Base-by-base conservation (phyloP, 1,140 invertebrate species). In the Bombus sylvicola region DNA sequence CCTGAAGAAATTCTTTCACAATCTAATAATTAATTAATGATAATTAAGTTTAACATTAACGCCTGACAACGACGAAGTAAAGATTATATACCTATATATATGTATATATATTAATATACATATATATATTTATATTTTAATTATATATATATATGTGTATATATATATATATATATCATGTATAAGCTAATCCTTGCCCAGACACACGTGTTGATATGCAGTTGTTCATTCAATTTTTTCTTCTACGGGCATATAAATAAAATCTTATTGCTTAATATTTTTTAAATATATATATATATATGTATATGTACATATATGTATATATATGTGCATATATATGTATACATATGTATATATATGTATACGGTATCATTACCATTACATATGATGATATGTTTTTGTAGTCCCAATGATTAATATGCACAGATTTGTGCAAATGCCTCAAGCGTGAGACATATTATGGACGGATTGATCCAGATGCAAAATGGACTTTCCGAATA, bases 351-450 rank as follows among this genome's bases (percentile, higher is more conserved):
- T 53, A 41, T 25, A 53, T 66, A 31, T 69, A 82, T 37, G 75
- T 66, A 75, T 37, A 59, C 75, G 64, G 47, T 84, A 78, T 84
- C 68, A 87, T 88, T 93, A 93, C 91, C 93, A 93, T 94, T 94
- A 94, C 89, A 94, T 94, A 94, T 90, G 93, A 94, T 95, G 94
- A 95, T 95, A 95, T 95, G 95, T 95, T 95, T 94, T 95, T 95
- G 94, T 95, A 95, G 94, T 95, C 94, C 94, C 94, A 95, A 95
- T 95, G 94, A 95, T 94, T 95, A 95, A 95, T 95, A 95, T 94
- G 94, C 95, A 95, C 95, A 78, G 82, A 75, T 92, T 94, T 94
- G 94, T 95, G 94, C 95, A 91, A 94, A 94, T 95, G 92, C 88
- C 94, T 93, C 92, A 88, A 53, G 89, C 87, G 74, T 87, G 94